Conservation (phyloP, 2,888 invertebrate genomes). For the Catocala fraxini region DNA sequence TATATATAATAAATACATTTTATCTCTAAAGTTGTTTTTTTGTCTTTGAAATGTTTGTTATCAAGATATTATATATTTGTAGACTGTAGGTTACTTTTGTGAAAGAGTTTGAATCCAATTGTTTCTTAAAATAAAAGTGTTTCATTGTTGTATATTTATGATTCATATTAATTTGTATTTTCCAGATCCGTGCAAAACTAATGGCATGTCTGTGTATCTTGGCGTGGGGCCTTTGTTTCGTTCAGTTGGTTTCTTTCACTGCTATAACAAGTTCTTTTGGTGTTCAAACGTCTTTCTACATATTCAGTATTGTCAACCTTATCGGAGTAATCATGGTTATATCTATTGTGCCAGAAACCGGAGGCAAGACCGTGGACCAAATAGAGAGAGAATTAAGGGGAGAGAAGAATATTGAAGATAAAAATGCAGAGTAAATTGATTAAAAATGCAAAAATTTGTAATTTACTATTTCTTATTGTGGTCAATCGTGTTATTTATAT, state of each 20-base stretch:
- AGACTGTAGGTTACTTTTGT: too few species aligned
- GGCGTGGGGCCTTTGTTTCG: constrained; percentile 58
- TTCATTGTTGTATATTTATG: neutral
- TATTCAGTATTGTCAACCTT: constrained; percentile 66
- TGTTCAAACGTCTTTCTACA: constrained; percentile 64
- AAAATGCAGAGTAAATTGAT: neutral
- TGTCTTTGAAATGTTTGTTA: too few species aligned
- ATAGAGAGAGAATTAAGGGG: constrained; percentile 57
- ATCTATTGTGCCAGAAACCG: constrained; percentile 75
- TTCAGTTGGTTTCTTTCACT: constrained; percentile 55
- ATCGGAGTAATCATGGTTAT: constrained; percentile 60
- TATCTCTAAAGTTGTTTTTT: too few species aligned
- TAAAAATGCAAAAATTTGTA: too few species aligned
- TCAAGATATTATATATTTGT: too few species aligned
- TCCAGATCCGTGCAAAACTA: constrained; percentile 67
- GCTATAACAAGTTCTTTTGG: constrained; percentile 60
- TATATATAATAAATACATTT: too few species aligned
- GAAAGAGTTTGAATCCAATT: too few species aligned
- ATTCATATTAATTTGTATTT: constrained; percentile 15
- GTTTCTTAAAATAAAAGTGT: neutral
- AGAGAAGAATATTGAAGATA: constrained; percentile 18
- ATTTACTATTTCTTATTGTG: too few species aligned
- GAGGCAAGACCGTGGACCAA: constrained; percentile 68
- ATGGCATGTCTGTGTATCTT: constrained; percentile 58
- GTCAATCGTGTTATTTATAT: too few species aligned